Conservation (phyloP, 2,113 vertebrate species). For the Ctenodactylus gundi region DNA sequence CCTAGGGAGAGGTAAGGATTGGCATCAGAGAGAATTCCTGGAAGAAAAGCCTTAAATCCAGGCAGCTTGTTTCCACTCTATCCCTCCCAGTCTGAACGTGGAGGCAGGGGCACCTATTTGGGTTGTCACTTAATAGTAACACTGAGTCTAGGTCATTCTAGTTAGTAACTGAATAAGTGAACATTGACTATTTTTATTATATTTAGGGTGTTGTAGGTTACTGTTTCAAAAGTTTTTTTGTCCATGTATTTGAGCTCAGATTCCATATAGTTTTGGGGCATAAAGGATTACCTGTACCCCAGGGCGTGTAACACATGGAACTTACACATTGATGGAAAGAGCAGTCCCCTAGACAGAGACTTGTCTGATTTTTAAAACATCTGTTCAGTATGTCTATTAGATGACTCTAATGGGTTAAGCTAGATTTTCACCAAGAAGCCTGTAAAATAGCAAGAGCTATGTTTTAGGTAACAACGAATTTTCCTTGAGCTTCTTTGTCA, state of each 20-base stretch:
- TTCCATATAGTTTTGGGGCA: background rate
- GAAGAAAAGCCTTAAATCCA: no score
- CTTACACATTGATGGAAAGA: background rate
- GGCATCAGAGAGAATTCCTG: background rate
- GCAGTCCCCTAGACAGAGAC: background rate
- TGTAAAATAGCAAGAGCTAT: background rate
- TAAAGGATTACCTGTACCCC: background rate
- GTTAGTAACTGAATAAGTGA: background rate
- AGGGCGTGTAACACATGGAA: background rate
- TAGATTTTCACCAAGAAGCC: background rate
- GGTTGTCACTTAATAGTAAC: fast-evolving
- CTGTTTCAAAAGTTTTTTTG: background rate
- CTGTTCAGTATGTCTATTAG: background rate
- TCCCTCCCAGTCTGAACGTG: background rate
- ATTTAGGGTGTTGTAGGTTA: background rate
- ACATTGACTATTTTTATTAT: background rate
- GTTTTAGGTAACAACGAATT: background rate
- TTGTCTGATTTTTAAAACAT: background rate
- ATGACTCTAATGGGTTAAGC: background rate
- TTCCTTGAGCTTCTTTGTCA: background rate
- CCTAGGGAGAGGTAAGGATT: background rate
- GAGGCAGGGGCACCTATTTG: background rate
- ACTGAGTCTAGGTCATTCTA: background rate
- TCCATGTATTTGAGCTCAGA: background rate
- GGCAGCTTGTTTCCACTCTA: fast-evolving